A percentile compares a stretch with the other conserved stretches of the same genome.
Evolutionary conservation across 2,113 vertebrate genomes (phyloP).

Genomic region (Oncorhynchus tshawytscha): DNA sequence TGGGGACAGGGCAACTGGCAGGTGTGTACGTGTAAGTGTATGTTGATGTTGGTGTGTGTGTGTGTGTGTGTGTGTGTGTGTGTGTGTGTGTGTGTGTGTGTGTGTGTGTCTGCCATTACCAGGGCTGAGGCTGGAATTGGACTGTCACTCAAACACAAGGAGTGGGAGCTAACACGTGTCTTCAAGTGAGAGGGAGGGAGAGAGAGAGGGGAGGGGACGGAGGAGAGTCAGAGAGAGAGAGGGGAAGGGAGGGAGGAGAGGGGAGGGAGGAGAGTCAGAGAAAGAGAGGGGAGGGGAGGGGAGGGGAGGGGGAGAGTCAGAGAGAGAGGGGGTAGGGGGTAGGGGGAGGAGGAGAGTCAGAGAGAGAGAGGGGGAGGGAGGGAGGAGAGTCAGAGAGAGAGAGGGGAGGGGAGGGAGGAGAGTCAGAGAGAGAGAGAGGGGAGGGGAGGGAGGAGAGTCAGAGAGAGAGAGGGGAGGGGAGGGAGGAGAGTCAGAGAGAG

Average conservation of each 20-base stretch:
- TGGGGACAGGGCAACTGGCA: not conserved
- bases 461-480: too few relatives aligned
- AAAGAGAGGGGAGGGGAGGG: not conserved
- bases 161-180: not conserved
- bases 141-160: slow-evolving; percentile 2
- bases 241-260: not conserved
- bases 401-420: too few relatives aligned
- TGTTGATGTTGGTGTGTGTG: not conserved
- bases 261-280: not conserved
- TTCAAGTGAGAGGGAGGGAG: not conserved
- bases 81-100: slow-evolving; percentile 1
- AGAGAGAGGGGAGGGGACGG: too few relatives aligned
- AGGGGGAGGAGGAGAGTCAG: too few relatives aligned
- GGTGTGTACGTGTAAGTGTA: not conserved
- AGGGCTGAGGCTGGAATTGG: not conserved
- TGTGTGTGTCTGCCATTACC: not conserved
- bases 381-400: too few relatives aligned
- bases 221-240: not conserved
- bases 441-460: too few relatives aligned
- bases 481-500: too few relatives aligned
- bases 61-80: not conserved
- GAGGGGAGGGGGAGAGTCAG: not conserved
- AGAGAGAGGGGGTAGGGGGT: not conserved
- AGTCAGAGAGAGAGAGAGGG: not conserved
- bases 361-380: too few relatives aligned